Evolutionary conservation across 2,797 vertebrate genomes (phyloP).

Genomic region (Sciurus carolinensis): DNA sequence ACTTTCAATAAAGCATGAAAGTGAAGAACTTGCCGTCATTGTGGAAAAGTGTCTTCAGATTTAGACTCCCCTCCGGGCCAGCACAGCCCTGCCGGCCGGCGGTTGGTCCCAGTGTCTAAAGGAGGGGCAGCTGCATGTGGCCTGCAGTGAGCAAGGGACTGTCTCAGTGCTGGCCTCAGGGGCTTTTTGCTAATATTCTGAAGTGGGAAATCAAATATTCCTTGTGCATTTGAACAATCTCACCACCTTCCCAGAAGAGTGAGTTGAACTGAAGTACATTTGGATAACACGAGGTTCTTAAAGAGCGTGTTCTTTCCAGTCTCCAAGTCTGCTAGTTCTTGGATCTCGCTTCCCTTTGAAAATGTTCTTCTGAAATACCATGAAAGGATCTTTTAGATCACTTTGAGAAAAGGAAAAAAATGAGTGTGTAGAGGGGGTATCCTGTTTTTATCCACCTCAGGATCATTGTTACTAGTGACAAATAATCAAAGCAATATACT

Average conservation of each 20-base stretch:
- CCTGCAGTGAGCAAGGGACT: background rate
- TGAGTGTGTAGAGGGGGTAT: background rate
- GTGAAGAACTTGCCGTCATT: conserved; percentile 76
- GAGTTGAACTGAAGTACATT: fast-evolving
- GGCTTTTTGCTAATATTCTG: background rate
- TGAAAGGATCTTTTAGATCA: background rate
- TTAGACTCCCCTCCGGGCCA: background rate
- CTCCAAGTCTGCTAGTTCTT: background rate
- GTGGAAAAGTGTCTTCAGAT: conserved; percentile 77
- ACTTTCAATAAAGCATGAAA: conserved; percentile 86
- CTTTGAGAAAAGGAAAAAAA: background rate
- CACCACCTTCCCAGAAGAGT: background rate
- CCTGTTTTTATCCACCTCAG: conserved; percentile 5
- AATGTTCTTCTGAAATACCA: conserved; percentile 13
- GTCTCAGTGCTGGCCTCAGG: background rate
- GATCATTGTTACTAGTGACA: conserved; percentile 16
- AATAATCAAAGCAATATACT: background rate
- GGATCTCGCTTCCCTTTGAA: background rate
- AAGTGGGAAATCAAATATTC: background rate
- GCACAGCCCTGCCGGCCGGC: background rate
- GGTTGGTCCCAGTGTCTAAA: background rate
- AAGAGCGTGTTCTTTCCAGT: background rate
- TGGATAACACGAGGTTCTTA: background rate
- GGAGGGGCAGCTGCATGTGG: background rate
- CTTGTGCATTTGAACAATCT: background rate